phyloP scores from a whole-genome alignment of 2,888 invertebrate genomes.

The Acrobasis repandana region DNA sequence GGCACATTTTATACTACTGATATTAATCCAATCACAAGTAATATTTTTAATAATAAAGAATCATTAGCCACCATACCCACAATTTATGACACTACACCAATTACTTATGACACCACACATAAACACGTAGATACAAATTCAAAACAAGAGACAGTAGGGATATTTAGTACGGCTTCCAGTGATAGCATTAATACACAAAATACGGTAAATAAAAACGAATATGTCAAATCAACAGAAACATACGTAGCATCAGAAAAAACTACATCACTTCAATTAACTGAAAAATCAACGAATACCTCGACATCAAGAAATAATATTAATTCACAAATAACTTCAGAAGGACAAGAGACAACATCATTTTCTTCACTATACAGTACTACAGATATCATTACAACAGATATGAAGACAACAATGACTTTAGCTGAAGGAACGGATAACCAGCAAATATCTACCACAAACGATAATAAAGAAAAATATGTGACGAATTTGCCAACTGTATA shows the following conservation, averaged over 20 bases:
- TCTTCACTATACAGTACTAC: slow-evolving; percentile 17
- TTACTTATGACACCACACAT: neutral
- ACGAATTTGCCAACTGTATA: slow-evolving; percentile 36
- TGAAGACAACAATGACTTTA: slow-evolving; percentile 4
- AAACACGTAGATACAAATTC: neutral
- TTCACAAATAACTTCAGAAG: neutral
- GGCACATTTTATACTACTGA: slow-evolving; percentile 27
- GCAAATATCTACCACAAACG: slow-evolving; percentile 11
- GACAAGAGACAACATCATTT: neutral
- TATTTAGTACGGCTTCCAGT: neutral
- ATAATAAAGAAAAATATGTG: slow-evolving; percentile 27
- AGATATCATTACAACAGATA: slow-evolving; percentile 18
- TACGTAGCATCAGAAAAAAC: neutral
- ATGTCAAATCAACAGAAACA: neutral
- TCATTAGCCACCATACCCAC: neutral
- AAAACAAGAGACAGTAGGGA: neutral
- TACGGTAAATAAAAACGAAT: neutral
- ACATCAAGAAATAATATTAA: neutral
- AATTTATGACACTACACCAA: neutral
- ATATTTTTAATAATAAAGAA: slow-evolving; percentile 4
- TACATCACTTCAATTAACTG: neutral
- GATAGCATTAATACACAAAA: neutral
- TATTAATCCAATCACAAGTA: slow-evolving; percentile 23
- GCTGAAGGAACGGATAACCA: neutral
- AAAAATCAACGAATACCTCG: neutral